Conservation (phyloP, 2,797 vertebrate species). For the Parauchenoglanis ngamensis region DNA sequence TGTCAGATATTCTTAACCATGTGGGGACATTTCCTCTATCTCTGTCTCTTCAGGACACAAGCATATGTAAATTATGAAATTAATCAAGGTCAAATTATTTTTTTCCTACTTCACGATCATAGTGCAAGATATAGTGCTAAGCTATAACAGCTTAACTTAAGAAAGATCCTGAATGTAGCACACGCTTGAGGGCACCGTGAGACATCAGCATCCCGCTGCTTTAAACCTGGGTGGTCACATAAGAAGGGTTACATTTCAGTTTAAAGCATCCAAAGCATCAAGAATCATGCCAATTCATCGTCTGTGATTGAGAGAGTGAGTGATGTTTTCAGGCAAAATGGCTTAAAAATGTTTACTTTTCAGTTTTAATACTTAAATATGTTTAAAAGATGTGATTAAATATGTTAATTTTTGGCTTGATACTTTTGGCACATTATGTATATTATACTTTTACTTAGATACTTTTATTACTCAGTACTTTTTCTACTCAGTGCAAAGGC, state of each 20-base stretch:
- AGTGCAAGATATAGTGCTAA: not conserved
- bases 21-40: not conserved
- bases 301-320: not conserved
- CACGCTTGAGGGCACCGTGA: not conserved
- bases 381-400: not conserved
- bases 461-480: not conserved
- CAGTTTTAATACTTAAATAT: too few relatives aligned
- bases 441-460: not conserved
- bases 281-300: not conserved
- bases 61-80: not conserved
- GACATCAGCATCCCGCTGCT: conserved; percentile 16
- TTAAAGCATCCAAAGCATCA: not conserved
- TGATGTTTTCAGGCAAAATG: not conserved
- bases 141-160: not conserved
- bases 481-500: not conserved
- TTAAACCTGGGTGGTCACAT: not conserved
- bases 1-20: not conserved
- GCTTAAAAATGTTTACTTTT: not conserved
- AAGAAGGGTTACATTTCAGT: not conserved
- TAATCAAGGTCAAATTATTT: not conserved
- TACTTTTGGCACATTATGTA: not conserved
- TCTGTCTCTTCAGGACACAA: not conserved
- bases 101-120: not conserved
- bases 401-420: not conserved
- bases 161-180: not conserved